Evolutionary conservation across 2,113 vertebrate species (phyloP).

Genomic region (Ictalurus punctatus): DNA sequence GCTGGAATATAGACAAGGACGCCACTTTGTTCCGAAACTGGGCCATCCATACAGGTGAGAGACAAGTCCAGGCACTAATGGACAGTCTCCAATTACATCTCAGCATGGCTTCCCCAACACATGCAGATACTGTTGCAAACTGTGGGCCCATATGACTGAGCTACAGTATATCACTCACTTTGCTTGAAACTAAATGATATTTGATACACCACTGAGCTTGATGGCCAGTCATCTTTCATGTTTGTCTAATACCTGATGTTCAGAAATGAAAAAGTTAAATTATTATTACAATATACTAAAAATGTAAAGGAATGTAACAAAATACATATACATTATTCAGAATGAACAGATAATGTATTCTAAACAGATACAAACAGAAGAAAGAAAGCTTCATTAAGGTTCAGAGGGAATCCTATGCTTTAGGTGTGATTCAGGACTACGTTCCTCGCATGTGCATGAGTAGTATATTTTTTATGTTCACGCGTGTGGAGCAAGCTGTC

Average conservation of each 20-base stretch:
- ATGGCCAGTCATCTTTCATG: slow-evolving; percentile 27
- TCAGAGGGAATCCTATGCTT: not conserved
- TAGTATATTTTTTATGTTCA: not conserved
- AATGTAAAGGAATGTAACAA: not conserved
- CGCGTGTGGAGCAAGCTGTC: not conserved
- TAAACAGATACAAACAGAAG: not conserved
- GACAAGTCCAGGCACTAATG: slow-evolving; percentile 51
- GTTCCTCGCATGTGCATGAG: not conserved
- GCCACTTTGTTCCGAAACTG: slow-evolving; percentile 79
- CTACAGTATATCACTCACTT: slow-evolving; percentile 2
- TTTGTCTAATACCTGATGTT: not conserved
- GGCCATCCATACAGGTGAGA: slow-evolving; percentile 75
- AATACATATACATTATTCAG: not conserved
- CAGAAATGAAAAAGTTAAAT: not conserved
- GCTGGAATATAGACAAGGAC: slow-evolving; percentile 78
- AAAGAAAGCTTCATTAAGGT: not conserved
- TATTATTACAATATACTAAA: not conserved
- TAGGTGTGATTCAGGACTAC: not conserved
- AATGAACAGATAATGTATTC: not conserved
- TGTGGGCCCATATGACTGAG: slow-evolving; percentile 32
- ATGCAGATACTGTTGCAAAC: slow-evolving; percentile 37
- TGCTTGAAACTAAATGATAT: slow-evolving; percentile 16
- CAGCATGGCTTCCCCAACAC: slow-evolving; percentile 3
- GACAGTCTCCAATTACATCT: slow-evolving; percentile 36
- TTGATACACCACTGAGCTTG: slow-evolving; percentile 30